Evolutionary conservation across 2,888 invertebrate species (phyloP), one percentile per base, ranked within the genome.

Genomic region (Didymodactylos carnosus): DNA sequence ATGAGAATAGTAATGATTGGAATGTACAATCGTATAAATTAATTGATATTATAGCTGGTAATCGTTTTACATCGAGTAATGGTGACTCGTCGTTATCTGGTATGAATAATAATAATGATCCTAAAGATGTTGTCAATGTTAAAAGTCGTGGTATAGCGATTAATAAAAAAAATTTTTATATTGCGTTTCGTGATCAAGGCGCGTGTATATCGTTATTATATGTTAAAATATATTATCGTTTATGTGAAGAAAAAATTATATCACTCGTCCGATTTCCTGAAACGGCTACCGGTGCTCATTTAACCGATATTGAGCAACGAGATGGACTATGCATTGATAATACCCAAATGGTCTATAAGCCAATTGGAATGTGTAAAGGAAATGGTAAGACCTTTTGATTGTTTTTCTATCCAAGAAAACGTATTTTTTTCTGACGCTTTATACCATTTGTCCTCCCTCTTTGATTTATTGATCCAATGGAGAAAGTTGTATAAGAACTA

Each of bases 171-270:
- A 71, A 71, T 25, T 70, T 71, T 19, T 73, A 71, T 25, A 39
- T 73, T 23, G 73, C 70, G 10, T 73, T 73, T 43, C 70, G 73
- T 39, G 73, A 73, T 53, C 73, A 73, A 62, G 73, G 73, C 10
- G 73, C 73, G 19, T 73, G 73, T 43, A 71, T 71, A 25, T 73
- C 73, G 23, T 40, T 73, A 23, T 39, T 73, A 39, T 73, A 70
- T 39, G 62, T 73, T 27, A 70, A 70, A 73, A 35, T 73, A 0
- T 71, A 25, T 11, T 73, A 71, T 49, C 70, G 39, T 4, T 29
- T 73, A 6, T 73, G 73, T 62, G 41, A 70, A 35, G 40, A 70
- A 16, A 40, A 39, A 40, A 39, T 49, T 1, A 35, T 51, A 16
- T 51, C 27, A 43, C 43, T 73, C 10, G 71, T 62, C 19, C 29